Conservation (phyloP, 1,140 invertebrate genomes). For the Acromyrmex echinatior region DNA sequence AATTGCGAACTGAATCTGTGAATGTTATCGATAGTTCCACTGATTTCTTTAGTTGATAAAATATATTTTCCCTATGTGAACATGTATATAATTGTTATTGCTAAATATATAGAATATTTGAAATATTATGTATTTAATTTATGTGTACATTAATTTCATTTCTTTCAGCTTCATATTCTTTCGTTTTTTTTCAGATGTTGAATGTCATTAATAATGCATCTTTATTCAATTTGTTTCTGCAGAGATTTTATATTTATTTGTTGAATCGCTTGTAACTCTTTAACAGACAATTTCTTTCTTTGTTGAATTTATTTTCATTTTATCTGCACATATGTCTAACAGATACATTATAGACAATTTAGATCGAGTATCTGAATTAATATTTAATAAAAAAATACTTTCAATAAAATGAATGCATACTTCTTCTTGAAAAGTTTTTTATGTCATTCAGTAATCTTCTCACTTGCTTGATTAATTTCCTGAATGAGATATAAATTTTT, state of each 20-base stretch:
- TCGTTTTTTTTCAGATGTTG: constrained; percentile 26
- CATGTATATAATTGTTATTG: constrained; percentile 23
- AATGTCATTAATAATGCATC: constrained; percentile 39
- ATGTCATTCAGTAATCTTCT: too few relatives aligned
- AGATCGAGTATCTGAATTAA: too few relatives aligned
- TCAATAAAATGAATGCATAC: too few relatives aligned
- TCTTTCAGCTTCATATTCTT: constrained; percentile 41
- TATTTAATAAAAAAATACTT: too few relatives aligned
- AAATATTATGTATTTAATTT: neutral
- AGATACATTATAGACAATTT: too few relatives aligned
- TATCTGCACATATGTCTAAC: neutral
- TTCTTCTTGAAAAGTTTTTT: too few relatives aligned
- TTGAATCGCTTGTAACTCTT: constrained; percentile 4
- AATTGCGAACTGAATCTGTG: neutral
- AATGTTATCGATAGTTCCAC: neutral
- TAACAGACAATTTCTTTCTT: neutral
- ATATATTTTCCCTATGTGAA: neutral
- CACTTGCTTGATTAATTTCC: too few relatives aligned
- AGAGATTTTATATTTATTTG: neutral
- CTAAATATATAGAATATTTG: constrained; percentile 27
- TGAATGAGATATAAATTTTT: too few relatives aligned
- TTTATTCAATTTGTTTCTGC: constrained; percentile 43
- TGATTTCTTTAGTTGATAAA: neutral
- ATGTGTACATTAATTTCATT: neutral
- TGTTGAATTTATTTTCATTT: constrained; percentile 17